Conservation (phyloP, 2,113 vertebrate species). For the Alexandromys fortis region DNA sequence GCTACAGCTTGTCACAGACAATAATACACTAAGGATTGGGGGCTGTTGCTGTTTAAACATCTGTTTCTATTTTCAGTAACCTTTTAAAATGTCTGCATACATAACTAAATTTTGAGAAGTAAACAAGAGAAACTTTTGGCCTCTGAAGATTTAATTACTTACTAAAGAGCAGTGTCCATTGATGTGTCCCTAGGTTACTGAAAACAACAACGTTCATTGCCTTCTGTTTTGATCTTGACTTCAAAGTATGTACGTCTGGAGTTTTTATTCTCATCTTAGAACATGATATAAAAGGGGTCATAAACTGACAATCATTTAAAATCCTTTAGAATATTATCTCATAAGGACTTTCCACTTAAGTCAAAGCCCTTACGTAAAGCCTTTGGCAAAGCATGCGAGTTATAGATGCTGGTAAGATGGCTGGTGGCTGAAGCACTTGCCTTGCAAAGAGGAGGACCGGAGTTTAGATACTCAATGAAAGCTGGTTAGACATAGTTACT, state of each 20-base stretch:
- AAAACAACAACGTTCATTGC: background rate
- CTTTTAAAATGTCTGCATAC: slow-evolving; percentile 37
- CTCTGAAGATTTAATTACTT: slow-evolving; percentile 32
- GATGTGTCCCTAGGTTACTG: background rate
- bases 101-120: background rate
- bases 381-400: background rate
- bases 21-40: background rate
- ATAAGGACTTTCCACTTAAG: background rate
- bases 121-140: background rate
- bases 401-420: background rate
- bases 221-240: slow-evolving; percentile 8
- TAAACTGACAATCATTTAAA: slow-evolving; percentile 25
- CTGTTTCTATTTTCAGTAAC: background rate
- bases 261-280: slow-evolving; percentile 12
- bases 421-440: background rate
- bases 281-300: background rate
- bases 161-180: background rate
- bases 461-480: background rate
- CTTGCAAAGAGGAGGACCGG: background rate
- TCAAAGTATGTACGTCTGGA: slow-evolving; percentile 3
- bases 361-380: background rate
- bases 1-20: background rate
- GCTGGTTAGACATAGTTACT: no score
- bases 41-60: background rate
- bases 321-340: slow-evolving; percentile 27